Evolutionary conservation across 2,888 invertebrate genomes (phyloP).

Genomic region (Drosophila acutilabella): DNA sequence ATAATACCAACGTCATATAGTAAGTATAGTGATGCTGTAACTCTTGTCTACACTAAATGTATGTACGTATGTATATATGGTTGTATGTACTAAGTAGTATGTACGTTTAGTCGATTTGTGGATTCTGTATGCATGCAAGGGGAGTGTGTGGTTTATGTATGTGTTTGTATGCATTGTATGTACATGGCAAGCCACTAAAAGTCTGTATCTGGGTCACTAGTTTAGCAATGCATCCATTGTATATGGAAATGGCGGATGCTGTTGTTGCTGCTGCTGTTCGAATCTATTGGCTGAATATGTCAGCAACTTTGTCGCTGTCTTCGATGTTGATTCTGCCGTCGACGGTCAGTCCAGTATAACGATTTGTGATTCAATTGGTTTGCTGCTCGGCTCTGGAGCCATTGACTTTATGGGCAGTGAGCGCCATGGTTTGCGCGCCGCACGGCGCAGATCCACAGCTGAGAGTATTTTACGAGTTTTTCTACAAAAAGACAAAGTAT

Average conservation of each 20-base stretch:
- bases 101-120: not conserved
- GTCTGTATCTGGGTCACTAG: conserved; percentile 71
- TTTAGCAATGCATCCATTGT: conserved; percentile 89
- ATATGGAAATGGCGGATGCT: conserved; percentile 87
- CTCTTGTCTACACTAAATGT: conserved; percentile 65
- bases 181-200: conserved; percentile 76
- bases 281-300: conserved; percentile 69
- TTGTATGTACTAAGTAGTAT: conserved; percentile 17
- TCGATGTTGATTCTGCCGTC: conserved; percentile 74
- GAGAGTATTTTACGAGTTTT: conserved; percentile 93
- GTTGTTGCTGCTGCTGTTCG: conserved; percentile 65
- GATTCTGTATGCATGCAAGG: conserved; percentile 28
- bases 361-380: conserved; percentile 88
- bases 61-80: conserved; percentile 31
- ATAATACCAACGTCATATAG: conserved; percentile 54
- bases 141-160: conserved; percentile 35
- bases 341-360: conserved; percentile 91
- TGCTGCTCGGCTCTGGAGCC: conserved; percentile 78
- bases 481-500: conserved; percentile 85
- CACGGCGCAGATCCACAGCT: conserved; percentile 91
- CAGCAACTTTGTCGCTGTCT: conserved; percentile 63
- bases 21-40: conserved; percentile 59
- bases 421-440: conserved; percentile 94
- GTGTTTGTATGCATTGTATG: conserved; percentile 49
- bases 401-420: conserved; percentile 86